Conservation (phyloP, 2,797 vertebrate genomes). For the Muscicapa comitata region DNA sequence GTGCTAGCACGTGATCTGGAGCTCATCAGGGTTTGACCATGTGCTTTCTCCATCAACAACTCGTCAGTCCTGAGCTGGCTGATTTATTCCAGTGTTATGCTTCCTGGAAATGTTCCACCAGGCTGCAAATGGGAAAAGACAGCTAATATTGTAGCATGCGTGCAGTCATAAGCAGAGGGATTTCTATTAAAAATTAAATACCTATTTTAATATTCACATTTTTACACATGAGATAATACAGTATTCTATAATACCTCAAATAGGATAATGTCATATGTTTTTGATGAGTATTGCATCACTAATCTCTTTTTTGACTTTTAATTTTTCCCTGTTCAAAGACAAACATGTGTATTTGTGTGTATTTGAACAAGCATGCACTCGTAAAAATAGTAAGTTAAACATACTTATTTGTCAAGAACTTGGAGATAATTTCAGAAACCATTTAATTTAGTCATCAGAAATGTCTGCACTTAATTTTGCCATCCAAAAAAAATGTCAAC, state of each 20-base stretch:
- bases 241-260: neutral
- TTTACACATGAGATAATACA: neutral
- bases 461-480: conserved; percentile 9
- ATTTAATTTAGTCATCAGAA: neutral
- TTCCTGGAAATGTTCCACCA: neutral
- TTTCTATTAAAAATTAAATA: neutral
- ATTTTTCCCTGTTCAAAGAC: neutral
- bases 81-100: neutral
- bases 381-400: neutral
- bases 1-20: neutral
- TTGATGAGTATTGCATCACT: neutral
- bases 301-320: neutral
- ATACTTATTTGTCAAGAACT: neutral
- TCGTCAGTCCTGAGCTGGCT: neutral
- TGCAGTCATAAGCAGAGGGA: neutral
- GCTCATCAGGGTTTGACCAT: neutral
- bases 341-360: neutral
- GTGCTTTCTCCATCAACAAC: neutral
- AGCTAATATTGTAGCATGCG: neutral
- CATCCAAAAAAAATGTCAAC: neutral
- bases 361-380: neutral
- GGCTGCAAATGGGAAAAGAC: neutral
- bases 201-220: neutral
- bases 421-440: neutral
- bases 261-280: neutral